Evolutionary conservation across 2,888 invertebrate species (phyloP), one percentile per base, ranked within the genome.

Genomic region (Aspidiotus rigidus): DNA sequence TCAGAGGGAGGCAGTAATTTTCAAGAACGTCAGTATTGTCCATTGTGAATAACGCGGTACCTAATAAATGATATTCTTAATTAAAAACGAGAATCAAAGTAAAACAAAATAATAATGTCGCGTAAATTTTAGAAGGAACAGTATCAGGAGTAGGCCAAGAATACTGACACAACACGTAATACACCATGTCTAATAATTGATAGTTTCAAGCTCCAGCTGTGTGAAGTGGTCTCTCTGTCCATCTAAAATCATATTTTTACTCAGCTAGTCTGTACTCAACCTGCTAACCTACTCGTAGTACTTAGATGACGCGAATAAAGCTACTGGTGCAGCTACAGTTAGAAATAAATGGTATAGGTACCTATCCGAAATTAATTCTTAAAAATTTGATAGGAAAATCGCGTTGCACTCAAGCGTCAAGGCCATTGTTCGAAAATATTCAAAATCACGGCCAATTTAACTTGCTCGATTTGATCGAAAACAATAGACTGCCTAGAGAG

Each of bases 371-470:
- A 53, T 57, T 49, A 59, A 49, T 41, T 40, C 41, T 62, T 28
- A 28, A 28, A 28, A 28, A 28, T 28, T 28, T 28, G 28, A 28
- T 28, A 28, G 28, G 28, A 28, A 28, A 28, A 28, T 28, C 28
- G 28, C 66, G 66, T 66, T 66, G 59, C 56, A 42, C 59, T 17
- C 49, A 8, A 17, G 44, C 59, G 49, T 57, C 66, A 66, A 66
- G 66, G 66, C 59, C 66, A 66, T 66, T 66, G 54, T 64, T 59
- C 28, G 10, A 6, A 49, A 66, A 66, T 66, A 66, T 66, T 66
- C 64, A 49, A 66, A 66, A 66, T 66, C 66, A 66, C 66, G 66
- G 56, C 56, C 66, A 66, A 66, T 66, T 64, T 49, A 49, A 49
- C 49, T 49, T 49, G 49, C 11, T 49, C n/a, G 49, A 49, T 49